Base-by-base conservation (phyloP, 2,113 vertebrate species). In the Eonycteris spelaea region DNA sequence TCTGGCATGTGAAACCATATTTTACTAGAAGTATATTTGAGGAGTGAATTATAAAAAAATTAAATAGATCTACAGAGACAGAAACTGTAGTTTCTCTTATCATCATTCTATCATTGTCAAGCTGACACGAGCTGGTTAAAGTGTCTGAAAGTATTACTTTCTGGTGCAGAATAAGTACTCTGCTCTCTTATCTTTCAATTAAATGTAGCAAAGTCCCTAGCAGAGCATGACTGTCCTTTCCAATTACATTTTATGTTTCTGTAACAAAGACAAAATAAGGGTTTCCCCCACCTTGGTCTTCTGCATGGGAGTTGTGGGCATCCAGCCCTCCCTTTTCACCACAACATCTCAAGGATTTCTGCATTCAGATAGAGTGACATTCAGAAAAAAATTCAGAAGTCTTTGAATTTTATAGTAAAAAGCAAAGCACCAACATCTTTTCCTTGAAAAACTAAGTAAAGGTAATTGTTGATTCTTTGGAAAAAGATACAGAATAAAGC, bases 71-170 rank as follows among this genome's bases (percentile, higher is more conserved):
- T 73, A 88, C 0, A 63, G 33, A 90, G 7, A 43, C 21, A 80
- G 53, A 89, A 85, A 90, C 79, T 35, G 38, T 8, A 87, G 22
- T 35, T 53, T 68, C 35, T 28, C 51, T 70, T 77, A 35, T 43
- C 19, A 73, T 33, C 1, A 6, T 43, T 74, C 22, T 24, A 21
- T 71, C 71, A 63, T 35, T 57, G 2, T 68, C 48, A 90, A 79
- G 7, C 53, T 94, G 38, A 68, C 40, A 5, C 12, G 90, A 82
- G 18, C 3, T 59, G 24, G 43, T 77, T 94, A 78, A 74, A 59
- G 3, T 51, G 96, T 79, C 30, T 93, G 33, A 90, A 93, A 59
- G 38, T 73, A 91, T 30, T 91, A 67, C 26, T 88, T 86, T 73
- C 30, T 73, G 26, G 10, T 77, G 22, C 87, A n/a, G 78, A 55